A percentile compares a stretch with the other conserved stretches of the same genome.
Conservation (phyloP, 2,113 vertebrate species). For the Zosterops hypoxanthus region DNA sequence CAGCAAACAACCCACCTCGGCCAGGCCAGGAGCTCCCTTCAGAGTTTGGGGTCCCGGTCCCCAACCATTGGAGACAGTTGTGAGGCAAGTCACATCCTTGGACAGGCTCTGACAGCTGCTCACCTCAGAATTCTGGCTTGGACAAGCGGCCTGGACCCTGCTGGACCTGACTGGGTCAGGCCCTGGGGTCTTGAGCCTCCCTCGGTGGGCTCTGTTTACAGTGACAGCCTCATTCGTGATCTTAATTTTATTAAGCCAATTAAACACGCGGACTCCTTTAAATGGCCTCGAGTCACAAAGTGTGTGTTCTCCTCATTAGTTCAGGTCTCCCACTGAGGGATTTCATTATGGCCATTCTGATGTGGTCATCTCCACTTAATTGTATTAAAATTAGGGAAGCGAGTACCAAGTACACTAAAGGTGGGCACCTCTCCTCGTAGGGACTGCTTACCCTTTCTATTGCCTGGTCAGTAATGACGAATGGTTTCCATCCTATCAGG, state of each 20-base stretch:
- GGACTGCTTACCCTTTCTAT: fast-evolving
- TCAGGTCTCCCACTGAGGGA: neutral
- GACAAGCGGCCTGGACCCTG: neutral
- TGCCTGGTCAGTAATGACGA: neutral
- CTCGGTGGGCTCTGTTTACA: too few species aligned
- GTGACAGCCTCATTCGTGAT: neutral
- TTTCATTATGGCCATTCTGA: neutral
- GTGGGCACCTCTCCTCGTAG: neutral
- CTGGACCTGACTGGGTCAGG: neutral
- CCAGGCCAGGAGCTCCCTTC: too few species aligned
- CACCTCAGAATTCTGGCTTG: neutral
- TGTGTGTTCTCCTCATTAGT: neutral
- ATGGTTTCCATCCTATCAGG: neutral
- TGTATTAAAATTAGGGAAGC: neutral
- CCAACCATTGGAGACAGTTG: too few species aligned
- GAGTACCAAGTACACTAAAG: fast-evolving
- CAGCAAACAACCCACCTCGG: too few species aligned
- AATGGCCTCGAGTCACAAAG: neutral
- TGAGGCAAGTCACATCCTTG: too few species aligned
- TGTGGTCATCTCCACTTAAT: neutral
- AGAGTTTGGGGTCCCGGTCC: too few species aligned
- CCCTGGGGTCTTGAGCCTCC: fast-evolving
- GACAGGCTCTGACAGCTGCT: too few species aligned
- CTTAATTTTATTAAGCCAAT: neutral
- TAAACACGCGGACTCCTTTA: neutral